Base-by-base conservation (phyloP, 2,797 vertebrate genomes). In the Labroides dimidiatus region DNA sequence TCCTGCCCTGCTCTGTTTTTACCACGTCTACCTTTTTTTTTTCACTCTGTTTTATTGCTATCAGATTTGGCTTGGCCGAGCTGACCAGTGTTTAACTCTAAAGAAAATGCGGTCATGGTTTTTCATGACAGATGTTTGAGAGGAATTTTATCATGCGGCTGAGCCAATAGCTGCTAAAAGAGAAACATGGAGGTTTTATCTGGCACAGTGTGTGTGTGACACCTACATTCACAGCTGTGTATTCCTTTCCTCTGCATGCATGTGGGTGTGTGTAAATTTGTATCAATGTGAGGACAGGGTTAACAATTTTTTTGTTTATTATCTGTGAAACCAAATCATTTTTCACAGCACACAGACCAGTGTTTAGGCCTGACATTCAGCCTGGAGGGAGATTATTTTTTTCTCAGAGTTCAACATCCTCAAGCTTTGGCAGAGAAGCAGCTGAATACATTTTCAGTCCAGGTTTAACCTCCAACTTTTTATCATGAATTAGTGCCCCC, bases 121-220 rank as follows among this genome's bases (percentile, higher is more conserved):
- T 90, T 91, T 83, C 84, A 85, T 85, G 89, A 92, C 89, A 92
- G 91, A 93, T 91, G 90, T 90, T 89, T 11, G 78, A 75, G 73
- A 91, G 87, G 87, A 92, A 91, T 91, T 91, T 87, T 79, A 89
- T 90, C 85, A 79, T 45, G 85, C 71, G 39, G 84, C 77, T 4
- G 69, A 42, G 89, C 89, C 91, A 92, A 89, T 50, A 84, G 77
- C 75, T 67, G 71, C 78, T 74, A 4, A 73, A 78, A 84, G 73
- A 68, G 77, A 84, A 78, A 82, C 81, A 87, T 74, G 68, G 57
- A 48, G 43, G 69, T 82, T 87, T 75, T 44, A 80, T 87, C 84
- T 90, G 85, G 89, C 89, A 63, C 23, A 45, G 10, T 9, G 21
- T 59, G 53, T 59, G 53, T 58, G 42, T 75, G 78, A 87, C 84